Conservation (phyloP, 2,888 invertebrate genomes). For the Rotaria socialis region DNA sequence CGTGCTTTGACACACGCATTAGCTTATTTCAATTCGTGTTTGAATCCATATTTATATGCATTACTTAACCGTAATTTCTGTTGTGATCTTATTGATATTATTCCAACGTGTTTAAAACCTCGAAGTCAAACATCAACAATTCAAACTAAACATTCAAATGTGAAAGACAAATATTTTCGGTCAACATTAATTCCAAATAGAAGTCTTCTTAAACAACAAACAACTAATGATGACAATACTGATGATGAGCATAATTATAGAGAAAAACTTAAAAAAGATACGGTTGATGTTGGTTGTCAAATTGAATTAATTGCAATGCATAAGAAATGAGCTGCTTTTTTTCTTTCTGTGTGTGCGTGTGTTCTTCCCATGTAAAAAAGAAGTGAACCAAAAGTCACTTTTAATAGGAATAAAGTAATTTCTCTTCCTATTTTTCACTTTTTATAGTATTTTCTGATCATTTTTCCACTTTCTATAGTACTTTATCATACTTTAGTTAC, state of each 20-base stretch:
- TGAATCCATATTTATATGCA: slow-evolving; percentile 46
- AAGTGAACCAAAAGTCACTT: too few relatives aligned
- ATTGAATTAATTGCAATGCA: background rate
- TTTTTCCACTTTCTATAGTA: too few relatives aligned
- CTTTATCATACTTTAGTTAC: too few relatives aligned
- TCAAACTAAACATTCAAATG: background rate
- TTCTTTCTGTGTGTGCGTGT: too few relatives aligned
- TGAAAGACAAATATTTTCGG: too few relatives aligned
- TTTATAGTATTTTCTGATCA: too few relatives aligned
- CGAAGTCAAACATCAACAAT: background rate
- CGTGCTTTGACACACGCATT: slow-evolving; percentile 40
- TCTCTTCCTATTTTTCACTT: too few relatives aligned
- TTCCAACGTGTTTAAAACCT: background rate
- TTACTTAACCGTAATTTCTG: slow-evolving; percentile 45
- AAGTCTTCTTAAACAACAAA: background rate
- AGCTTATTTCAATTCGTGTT: slow-evolving; percentile 44
- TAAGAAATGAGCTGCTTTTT: too few relatives aligned
- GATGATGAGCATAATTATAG: background rate
- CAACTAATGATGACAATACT: background rate
- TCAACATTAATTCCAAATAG: background rate
- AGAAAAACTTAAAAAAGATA: background rate
- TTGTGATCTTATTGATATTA: background rate
- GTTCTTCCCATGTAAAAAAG: too few relatives aligned
- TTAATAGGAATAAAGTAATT: too few relatives aligned
- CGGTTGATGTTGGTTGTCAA: background rate